Base-by-base conservation (phyloP, 1,140 invertebrate genomes). In the Temnothorax curvispinosus region DNA sequence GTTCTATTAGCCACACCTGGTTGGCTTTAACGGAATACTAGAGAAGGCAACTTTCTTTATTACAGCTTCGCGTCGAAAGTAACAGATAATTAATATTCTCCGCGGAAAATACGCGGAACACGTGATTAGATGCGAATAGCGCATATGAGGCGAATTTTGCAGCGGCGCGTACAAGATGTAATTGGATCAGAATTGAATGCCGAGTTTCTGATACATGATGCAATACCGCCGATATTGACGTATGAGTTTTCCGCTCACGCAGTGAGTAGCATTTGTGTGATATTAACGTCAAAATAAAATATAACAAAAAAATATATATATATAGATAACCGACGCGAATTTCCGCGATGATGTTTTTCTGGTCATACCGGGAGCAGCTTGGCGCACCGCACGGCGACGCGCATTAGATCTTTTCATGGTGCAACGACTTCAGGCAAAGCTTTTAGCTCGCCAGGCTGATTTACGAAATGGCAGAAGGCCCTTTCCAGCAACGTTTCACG, bases 371-470 rank as follows among this genome's bases (percentile, higher is more conserved):
- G 35, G 54, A 56, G 56, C 50, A 56, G 56, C 50, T 52, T 38
- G 72, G 69, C 74, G 72, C 65, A 89, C 56, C 27, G 80, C 71
- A 56, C 56, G 78, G 86, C 62, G 78, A 72, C 88, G 64, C 64
- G 64, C 60, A 88, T 87, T 71, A 76, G 76, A 65, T 75, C 87
- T 85, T 89, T 88, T 89, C 87, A 88, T 60, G 88, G 81, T 89
- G 87, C 78, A 78, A 58, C 80, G 81, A 85, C 77, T 84, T 75
- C 81, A 54, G 52, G 75, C 52, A 67, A 74, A 74, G 87, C 88
- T 89, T 89, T 89, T 89, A 89, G 88, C 62, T 84, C 71, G 80
- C 75, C 75, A 72, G 56, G 58, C 88, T 86, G 88, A 89, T 88
- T 88, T 88, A 88, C 87, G 76, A 76, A 89, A 89, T 86, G 87